Base-by-base conservation (phyloP, 2,888 invertebrate species). In the Lymantria dispar region DNA sequence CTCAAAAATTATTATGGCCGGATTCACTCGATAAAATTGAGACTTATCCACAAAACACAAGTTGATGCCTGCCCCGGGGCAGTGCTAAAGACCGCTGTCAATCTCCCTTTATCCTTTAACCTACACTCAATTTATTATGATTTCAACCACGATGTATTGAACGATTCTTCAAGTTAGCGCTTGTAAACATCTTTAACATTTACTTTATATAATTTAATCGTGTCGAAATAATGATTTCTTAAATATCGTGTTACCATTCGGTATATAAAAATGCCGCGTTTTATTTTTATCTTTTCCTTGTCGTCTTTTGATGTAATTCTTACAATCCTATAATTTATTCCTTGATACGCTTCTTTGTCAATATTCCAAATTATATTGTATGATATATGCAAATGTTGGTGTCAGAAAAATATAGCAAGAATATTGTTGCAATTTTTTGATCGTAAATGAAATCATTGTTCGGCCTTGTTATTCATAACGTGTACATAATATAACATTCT, bases 101-200 rank as follows among this genome's bases (percentile, higher is more conserved):
- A 84, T 85, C 83, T 78, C 66, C 58, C 62, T 74, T 76, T 77
- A 83, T 81, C 83, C 81, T 67, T 74, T 79, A 80, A 81, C 82
- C 81, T 79, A 70, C 64, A 70, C 75, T 78, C 79, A 83, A 85
- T 86, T 85, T 86, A 81, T 84, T 84, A 84, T 84, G 82, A 82
- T 80, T 65, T 68, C 60, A 63, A 56, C 66, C 47, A 43, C 29
- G 47, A 57, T 62, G 57, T 63, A 60, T 68, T 76, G 58, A 67
- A 66, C 50, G 54, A 64, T 60, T 62, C 46, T 53, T 56, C 56
- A 68, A 60, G 54, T 60, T 69, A 57, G 56, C 56, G 67, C 62
- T 65, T 66, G 67, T 71, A 68, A 72, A 71, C 57, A 68, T 71
- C 70, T 68, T 72, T 62, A 65, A 56, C 65, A 63, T 72, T 64